Percentiles rank a stretch among this genome's conserved stretches.
phyloP scores from a whole-genome alignment of 1,140 invertebrate genomes.

The Riptortus pedestris region DNA sequence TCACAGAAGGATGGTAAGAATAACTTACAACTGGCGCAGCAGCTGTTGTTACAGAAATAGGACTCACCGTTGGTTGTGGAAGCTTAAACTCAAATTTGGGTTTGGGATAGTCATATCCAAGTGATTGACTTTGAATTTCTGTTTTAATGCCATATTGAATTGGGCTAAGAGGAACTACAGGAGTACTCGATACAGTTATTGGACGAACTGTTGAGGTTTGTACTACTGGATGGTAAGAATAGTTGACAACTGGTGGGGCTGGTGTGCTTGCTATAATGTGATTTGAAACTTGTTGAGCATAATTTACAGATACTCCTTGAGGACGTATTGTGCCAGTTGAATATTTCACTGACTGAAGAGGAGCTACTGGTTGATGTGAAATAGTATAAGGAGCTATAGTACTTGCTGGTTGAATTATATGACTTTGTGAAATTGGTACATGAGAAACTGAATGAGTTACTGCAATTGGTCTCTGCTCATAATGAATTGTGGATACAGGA shows the following conservation, averaged over 20 bases:
- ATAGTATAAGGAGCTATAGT: too few species aligned
- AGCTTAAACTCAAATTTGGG: background rate
- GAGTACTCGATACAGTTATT: slow-evolving; percentile 17
- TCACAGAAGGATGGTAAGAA: slow-evolving; percentile 25
- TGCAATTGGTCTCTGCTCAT: too few species aligned
- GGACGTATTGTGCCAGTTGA: too few species aligned
- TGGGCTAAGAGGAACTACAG: slow-evolving; percentile 27
- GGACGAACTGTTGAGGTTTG: background rate
- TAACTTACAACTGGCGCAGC: slow-evolving; percentile 26
- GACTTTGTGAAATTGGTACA: too few species aligned
- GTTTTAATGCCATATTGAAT: slow-evolving; percentile 25
- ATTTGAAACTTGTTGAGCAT: background rate
- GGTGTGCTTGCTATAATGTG: background rate
- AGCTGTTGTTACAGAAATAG: slow-evolving; percentile 17
- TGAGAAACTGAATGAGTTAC: too few species aligned
- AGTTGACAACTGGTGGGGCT: background rate
- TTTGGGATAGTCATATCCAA: background rate
- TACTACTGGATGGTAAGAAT: slow-evolving; percentile 11
- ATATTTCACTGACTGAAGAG: too few species aligned
- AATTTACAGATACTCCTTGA: background rate
- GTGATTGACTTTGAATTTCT: background rate
- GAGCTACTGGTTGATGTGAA: too few species aligned
- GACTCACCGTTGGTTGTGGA: background rate
- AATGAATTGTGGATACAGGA: too few species aligned
- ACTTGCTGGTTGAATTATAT: too few species aligned